Evolutionary conservation across 2,888 invertebrate genomes (phyloP).

Genomic region (Eustalomyia histrio): DNA sequence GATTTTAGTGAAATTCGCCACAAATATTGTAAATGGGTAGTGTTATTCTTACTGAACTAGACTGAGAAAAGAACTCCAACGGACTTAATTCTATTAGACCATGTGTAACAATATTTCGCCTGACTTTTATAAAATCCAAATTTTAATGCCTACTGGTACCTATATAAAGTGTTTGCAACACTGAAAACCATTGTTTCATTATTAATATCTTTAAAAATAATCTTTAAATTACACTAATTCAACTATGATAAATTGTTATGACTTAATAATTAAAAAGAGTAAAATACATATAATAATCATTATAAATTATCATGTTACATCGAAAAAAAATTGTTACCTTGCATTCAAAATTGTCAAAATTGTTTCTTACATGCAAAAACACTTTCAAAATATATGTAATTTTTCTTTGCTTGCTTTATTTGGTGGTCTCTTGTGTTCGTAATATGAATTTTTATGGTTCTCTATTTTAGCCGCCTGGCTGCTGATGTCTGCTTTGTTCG

Average conservation of each 20-base stretch:
- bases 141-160: too few relatives aligned
- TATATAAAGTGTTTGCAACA: too few relatives aligned
- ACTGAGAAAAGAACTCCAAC: too few relatives aligned
- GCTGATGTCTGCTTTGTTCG: conserved; percentile 10
- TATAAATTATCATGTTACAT: conserved; percentile 22
- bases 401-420: conserved; percentile 5
- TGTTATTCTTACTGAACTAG: too few relatives aligned
- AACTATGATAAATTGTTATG: conserved; percentile 9
- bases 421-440: conserved; percentile 13
- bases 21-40: too few relatives aligned
- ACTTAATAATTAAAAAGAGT: conserved; percentile 30
- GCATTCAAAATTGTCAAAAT: conserved; percentile 17
- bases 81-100: too few relatives aligned
- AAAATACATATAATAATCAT: conserved; percentile 26
- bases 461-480: conserved; percentile 4
- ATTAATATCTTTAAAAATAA: conserved; percentile 12
- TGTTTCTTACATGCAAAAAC: conserved; percentile 42
- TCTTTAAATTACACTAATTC: conserved; percentile 30
- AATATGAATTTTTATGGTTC: conserved; percentile 12
- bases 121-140: too few relatives aligned
- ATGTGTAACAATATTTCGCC: too few relatives aligned
- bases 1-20: too few relatives aligned
- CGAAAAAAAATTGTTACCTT: conserved; percentile 24
- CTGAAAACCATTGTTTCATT: not conserved
- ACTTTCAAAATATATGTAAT: conserved; percentile 13